Base-by-base conservation (phyloP, 1,140 invertebrate species). In the Phenacoccus solenopsis region DNA sequence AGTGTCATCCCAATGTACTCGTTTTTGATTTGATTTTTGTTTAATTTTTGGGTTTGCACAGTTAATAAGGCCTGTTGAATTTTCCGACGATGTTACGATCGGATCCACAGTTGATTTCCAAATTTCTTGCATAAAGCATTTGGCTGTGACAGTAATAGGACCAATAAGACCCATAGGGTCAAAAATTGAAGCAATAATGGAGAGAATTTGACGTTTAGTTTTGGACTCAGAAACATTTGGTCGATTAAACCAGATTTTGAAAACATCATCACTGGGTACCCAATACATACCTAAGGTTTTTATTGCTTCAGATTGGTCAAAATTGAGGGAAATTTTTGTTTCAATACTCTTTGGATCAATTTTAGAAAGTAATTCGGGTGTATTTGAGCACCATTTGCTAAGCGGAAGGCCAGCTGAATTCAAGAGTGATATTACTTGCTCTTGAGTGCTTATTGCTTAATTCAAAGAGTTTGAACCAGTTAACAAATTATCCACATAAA, bases 121-220 rank as follows among this genome's bases (percentile, higher is more conserved):
- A 1, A 74, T 22, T 1, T n/a, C 2, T 70, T 74, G 72, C 13
- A 74, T 70, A 13, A 74, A 70, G 21, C 73, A 71, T 49, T 74
- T 74, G 0, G 64, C 71, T n/a, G 1, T 28, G 0, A 73, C 27
- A 2, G 70, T 32, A 1, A 73, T 64, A 0, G 73, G 70, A 1
- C 59, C 69, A 0, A 71, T 10, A 28, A 71, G 70, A 0, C 72
- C 73, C 0, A 73, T 20, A 0, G 73, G 71, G 20, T 74, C 73
- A 20, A 72, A 73, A 13, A 73, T 25, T 28, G 28, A 61, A 5
- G 72, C 30, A 13, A 72, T 70, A 4, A 32, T 70, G 1, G 69
- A 71, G 0, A 74, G 49, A 10, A 74, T 5, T 9, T 22, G 10
- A 12, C 56, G 28, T 61, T 72, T 74, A 1, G 69, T 67, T 59